phyloP scores from a whole-genome alignment of 1,140 invertebrate genomes.

The Aleiodes sp. region DNA sequence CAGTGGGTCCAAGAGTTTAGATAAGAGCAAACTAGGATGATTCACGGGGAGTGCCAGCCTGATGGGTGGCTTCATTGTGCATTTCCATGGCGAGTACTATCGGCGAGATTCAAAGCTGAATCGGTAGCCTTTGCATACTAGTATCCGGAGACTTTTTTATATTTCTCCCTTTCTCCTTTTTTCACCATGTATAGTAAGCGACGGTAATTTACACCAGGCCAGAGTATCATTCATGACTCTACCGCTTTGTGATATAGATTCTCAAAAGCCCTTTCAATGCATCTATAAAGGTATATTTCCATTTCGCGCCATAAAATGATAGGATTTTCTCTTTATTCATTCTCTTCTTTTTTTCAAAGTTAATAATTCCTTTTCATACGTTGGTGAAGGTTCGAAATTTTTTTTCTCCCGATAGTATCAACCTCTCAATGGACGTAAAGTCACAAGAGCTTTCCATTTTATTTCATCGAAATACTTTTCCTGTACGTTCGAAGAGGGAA shows the following conservation, averaged over 20 bases:
- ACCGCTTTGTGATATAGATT: slow-evolving; percentile 12
- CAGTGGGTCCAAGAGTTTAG: slow-evolving; percentile 13
- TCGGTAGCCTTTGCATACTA: slow-evolving; percentile 9
- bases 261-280: slow-evolving; percentile 19
- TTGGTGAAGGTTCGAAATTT: not conserved
- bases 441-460: not conserved
- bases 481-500: too few relatives aligned
- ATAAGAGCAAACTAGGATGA: slow-evolving; percentile 32
- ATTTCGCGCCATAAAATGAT: not conserved
- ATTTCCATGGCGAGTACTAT: slow-evolving; percentile 32
- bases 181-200: slow-evolving; percentile 1
- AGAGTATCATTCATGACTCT: not conserved
- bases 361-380: not conserved
- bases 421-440: not conserved
- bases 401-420: slow-evolving; percentile 7
- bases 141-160: not conserved
- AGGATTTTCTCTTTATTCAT: not conserved
- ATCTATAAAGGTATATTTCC: slow-evolving; percentile 2
- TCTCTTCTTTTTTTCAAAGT: not conserved
- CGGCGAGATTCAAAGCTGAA: slow-evolving; percentile 30
- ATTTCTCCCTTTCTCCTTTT: not conserved
- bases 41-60: slow-evolving; percentile 30
- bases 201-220: slow-evolving; percentile 23
- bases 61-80: slow-evolving; percentile 38
- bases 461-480: not conserved